Evolutionary conservation across 2,888 invertebrate species (phyloP), one percentile per base, ranked within the genome.

Genomic region (Drosophila siamana): DNA sequence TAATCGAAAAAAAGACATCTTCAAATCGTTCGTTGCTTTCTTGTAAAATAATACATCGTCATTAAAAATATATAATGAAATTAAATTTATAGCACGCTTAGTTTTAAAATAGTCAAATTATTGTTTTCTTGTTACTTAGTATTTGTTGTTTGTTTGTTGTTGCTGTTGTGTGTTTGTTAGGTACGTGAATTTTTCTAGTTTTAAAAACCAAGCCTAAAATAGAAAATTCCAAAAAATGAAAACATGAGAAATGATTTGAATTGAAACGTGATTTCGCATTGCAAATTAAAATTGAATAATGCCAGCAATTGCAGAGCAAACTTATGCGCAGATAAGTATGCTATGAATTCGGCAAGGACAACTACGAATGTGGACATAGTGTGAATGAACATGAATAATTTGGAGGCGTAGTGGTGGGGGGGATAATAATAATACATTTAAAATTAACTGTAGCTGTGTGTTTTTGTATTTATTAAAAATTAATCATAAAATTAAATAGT

Each of bases 201-300:
- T 91, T 83, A 84, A 91, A 89, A 87, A 86, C 80, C 82, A 75
- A 80, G 83, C 88, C 87, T 90, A 91, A 91, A 91, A 88, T 87
- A 87, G 91, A 90, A 90, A 91, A 91, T 91, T 90, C 91, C 68
- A 78, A 77, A 78, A 77, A 79, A 16, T 41, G 38, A 61, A 43
- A 43, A 28, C 8, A 19, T 41, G 51, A 28, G 38, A 52, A 16
- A 19, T 66, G 24, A n/a, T 3, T 9, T 47, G 38, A 33, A 11
- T 56, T 40, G 6, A 6, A 19, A 40, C 43, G 50, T 30, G 11
- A 19, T 19, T 19, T 19, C 3, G 19, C 19, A 19, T 19, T 19
- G 19, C 19, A 4, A 47, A 52, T 48, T 24, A 2, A 60, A 30
- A 48, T 26, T 44, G 22, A 48, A 26, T 44, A 40, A 59, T 74